Evolutionary conservation across 2,797 vertebrate genomes (phyloP).

Genomic region (Steatocranus sp.): DNA sequence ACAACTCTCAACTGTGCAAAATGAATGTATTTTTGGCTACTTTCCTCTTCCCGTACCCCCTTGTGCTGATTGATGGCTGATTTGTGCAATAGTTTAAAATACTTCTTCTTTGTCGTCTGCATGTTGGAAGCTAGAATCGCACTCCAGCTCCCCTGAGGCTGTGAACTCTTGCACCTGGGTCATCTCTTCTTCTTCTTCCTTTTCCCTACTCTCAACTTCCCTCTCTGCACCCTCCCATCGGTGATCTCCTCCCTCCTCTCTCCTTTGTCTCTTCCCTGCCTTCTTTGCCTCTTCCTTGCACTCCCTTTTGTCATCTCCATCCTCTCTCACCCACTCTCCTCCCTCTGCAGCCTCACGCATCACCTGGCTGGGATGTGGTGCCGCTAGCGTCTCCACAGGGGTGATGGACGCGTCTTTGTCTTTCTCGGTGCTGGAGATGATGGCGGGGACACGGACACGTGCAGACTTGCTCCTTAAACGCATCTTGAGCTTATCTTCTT

Average conservation of each 20-base stretch:
- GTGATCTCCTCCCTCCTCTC: not conserved
- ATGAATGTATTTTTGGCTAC: conserved; percentile 17
- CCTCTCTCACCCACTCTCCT: conserved; percentile 1
- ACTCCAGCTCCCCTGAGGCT: conserved; percentile 46
- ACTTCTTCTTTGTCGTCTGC: conserved; percentile 21
- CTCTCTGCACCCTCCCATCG: not conserved
- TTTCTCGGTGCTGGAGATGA: not conserved
- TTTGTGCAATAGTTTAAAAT: conserved; percentile 40
- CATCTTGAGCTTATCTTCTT: conserved; percentile 75
- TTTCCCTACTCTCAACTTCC: not conserved
- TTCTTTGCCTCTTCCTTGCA: not conserved
- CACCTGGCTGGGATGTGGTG: not conserved
- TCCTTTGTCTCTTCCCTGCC: not conserved
- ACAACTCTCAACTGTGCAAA: not conserved
- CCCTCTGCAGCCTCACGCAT: not conserved
- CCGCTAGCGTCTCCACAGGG: not conserved
- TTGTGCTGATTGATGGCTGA: not conserved
- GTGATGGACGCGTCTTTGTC: not conserved
- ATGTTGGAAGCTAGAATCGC: conserved; percentile 58
- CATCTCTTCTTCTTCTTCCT: conserved; percentile 6
- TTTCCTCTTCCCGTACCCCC: not conserved
- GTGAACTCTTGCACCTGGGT: conserved; percentile 21
- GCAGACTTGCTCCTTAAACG: conserved; percentile 66
- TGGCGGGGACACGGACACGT: conserved; percentile 1
- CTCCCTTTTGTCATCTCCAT: not conserved